These are phyloP conservation scores for Hippoglossus stenolepis DNA, from an alignment of 2,113 vertebrate genomes.

Conservation along the genomic window DNA sequence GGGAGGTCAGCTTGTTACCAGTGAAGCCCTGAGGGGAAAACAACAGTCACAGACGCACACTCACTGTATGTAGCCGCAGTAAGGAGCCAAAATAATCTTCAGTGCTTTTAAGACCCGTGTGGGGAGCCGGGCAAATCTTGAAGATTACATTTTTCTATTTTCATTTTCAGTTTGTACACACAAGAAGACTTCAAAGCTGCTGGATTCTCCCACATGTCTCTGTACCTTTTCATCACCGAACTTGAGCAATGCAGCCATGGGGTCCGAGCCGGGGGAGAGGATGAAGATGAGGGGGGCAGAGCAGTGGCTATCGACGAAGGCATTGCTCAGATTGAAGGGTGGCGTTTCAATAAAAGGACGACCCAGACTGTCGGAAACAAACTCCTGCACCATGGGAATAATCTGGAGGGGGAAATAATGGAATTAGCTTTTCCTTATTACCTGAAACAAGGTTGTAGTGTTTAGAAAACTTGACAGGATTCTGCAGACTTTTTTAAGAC, in stretches of 20 bases:
- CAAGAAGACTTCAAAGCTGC: slow-evolving; percentile 48
- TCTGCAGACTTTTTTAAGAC: too few relatives aligned
- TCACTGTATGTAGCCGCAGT: slow-evolving; percentile 4
- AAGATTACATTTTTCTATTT: slow-evolving; percentile 24
- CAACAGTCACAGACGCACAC: not conserved
- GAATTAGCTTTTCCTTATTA: not conserved
- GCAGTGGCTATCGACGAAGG: slow-evolving; percentile 89
- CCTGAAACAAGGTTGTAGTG: not conserved
- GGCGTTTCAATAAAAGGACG: slow-evolving; percentile 88
- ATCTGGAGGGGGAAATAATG: slow-evolving; percentile 72
- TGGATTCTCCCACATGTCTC: slow-evolving; percentile 21
- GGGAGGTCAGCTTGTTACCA: slow-evolving; percentile 86
- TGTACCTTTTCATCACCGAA: slow-evolving; percentile 90
- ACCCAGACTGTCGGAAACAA: slow-evolving; percentile 83
- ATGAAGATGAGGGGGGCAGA: slow-evolving; percentile 88
- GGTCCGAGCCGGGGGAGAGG: slow-evolving; percentile 87
- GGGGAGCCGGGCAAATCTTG: slow-evolving; percentile 18
- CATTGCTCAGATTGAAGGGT: slow-evolving; percentile 88
- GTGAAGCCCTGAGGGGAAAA: slow-evolving; percentile 84
- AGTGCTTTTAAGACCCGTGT: slow-evolving; percentile 1
- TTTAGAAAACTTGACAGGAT: not conserved
- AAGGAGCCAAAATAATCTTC: not conserved
- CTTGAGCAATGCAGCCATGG: slow-evolving; percentile 89
- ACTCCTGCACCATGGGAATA: slow-evolving; percentile 89
- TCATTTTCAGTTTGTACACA: slow-evolving; percentile 44